phyloP scores from a whole-genome alignment of 2,113 vertebrate genomes.

The Ivindomyrus marchei region DNA sequence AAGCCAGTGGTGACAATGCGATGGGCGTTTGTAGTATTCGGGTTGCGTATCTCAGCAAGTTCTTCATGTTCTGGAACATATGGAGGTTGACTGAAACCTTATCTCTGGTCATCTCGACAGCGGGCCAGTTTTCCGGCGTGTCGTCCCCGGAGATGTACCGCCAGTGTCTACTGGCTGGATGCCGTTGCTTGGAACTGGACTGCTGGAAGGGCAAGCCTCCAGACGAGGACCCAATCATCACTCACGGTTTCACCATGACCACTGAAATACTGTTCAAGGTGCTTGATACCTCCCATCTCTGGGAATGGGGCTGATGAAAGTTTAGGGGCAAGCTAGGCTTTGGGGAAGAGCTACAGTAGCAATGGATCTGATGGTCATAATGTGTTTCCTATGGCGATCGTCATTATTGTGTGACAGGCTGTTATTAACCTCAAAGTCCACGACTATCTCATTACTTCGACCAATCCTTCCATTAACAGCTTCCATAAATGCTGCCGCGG shows the following conservation, averaged over 20 bases:
- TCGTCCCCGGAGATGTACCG: slow-evolving; percentile 97
- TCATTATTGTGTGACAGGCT: background rate
- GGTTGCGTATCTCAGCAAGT: background rate
- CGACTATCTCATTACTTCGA: background rate
- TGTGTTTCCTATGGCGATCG: background rate
- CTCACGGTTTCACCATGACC: slow-evolving; percentile 97
- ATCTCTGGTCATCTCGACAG: slow-evolving; percentile 49
- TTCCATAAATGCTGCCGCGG: no score
- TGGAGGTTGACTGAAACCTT: background rate
- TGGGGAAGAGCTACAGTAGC: background rate
- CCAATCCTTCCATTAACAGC: background rate
- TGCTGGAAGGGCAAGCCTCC: slow-evolving; percentile 96
- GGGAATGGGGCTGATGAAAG: background rate
- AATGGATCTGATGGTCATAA: background rate
- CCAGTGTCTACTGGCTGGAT: slow-evolving; percentile 85
- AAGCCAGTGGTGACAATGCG: background rate
- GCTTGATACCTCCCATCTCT: background rate
- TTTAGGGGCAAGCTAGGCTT: background rate
- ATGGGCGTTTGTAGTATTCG: background rate
- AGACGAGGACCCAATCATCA: slow-evolving; percentile 94
- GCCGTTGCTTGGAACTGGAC: slow-evolving; percentile 92
- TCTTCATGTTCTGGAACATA: background rate
- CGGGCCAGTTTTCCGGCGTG: slow-evolving; percentile 87
- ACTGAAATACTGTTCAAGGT: slow-evolving; percentile 97
- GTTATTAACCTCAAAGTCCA: background rate